Percentiles rank a stretch among this genome's conserved stretches.
phyloP scores from a whole-genome alignment of 2,888 invertebrate species.

The Lycia hirtaria region DNA sequence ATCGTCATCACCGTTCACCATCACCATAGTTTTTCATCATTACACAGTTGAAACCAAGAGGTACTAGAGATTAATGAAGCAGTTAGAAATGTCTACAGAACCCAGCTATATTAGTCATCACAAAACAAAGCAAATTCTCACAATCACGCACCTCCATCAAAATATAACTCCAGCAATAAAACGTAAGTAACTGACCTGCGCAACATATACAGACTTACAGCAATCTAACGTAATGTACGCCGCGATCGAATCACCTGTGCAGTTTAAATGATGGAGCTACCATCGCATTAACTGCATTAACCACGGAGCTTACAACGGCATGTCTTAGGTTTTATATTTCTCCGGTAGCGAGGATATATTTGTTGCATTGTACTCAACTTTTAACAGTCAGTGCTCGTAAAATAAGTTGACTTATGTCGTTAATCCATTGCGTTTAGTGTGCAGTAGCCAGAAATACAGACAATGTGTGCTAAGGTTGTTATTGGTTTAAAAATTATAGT shows the following conservation, averaged over 20 bases:
- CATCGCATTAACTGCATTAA: neutral
- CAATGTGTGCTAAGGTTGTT: conserved; percentile 62
- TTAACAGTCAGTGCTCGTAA: conserved; percentile 61
- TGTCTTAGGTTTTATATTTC: neutral
- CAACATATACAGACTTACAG: conserved; percentile 42
- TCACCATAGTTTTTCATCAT: too few relatives aligned
- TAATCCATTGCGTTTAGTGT: conserved; percentile 69
- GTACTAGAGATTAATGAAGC: neutral
- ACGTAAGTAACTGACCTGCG: conserved; percentile 54
- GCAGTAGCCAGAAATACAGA: conserved; percentile 53
- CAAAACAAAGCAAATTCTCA: conserved; percentile 15
- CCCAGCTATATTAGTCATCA: neutral
- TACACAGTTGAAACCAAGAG: too few relatives aligned
- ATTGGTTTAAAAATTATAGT: conserved; percentile 35
- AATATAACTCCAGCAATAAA: conserved; percentile 24
- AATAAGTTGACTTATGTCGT: conserved; percentile 69
- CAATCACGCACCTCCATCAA: conserved; percentile 23
- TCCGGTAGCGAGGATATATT: neutral
- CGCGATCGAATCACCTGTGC: neutral
- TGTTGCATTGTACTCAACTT: conserved; percentile 54
- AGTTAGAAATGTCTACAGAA: neutral
- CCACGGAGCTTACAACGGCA: too few relatives aligned
- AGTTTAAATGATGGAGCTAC: neutral
- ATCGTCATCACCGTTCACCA: too few relatives aligned
- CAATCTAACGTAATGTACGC: neutral